Conservation (phyloP, 2,113 vertebrate genomes). For the Onychostruthus taczanowskii region DNA sequence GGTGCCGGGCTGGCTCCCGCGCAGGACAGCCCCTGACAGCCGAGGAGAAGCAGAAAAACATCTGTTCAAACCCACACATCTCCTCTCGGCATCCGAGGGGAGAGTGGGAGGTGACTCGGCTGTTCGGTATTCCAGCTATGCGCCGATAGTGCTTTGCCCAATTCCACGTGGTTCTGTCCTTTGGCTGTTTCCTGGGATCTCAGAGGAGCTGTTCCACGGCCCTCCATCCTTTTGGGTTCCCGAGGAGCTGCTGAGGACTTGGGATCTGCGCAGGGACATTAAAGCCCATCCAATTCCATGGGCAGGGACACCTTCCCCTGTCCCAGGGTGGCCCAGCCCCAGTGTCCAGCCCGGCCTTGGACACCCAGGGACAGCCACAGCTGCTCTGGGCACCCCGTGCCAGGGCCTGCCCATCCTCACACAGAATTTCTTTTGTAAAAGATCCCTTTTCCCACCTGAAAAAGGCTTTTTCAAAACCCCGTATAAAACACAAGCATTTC, state of each 20-base stretch:
- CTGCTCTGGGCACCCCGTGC: neutral
- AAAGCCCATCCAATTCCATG: neutral
- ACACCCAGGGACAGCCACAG: neutral
- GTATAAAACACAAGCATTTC: neutral
- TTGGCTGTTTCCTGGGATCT: neutral
- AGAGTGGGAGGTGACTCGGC: neutral
- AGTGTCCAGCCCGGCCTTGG: neutral
- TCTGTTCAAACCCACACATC: neutral
- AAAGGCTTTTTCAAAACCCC: neutral
- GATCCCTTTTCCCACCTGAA: neutral
- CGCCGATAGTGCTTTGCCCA: neutral
- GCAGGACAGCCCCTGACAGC: neutral
- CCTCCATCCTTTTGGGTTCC: neutral
- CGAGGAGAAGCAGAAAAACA: neutral
- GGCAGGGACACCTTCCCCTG: accelerated
- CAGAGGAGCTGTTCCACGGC: neutral
- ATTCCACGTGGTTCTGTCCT: accelerated
- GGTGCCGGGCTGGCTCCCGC: neutral
- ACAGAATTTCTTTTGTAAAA: neutral
- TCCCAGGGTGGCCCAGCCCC: neutral
- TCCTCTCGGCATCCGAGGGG: neutral
- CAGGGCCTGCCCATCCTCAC: neutral
- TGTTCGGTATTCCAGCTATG: neutral
- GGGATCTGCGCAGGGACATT: neutral
- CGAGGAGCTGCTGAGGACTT: neutral